These are phyloP conservation scores for Dendrolimus pini DNA, from an alignment of 2,888 invertebrate genomes.

Conservation along the genomic window DNA sequence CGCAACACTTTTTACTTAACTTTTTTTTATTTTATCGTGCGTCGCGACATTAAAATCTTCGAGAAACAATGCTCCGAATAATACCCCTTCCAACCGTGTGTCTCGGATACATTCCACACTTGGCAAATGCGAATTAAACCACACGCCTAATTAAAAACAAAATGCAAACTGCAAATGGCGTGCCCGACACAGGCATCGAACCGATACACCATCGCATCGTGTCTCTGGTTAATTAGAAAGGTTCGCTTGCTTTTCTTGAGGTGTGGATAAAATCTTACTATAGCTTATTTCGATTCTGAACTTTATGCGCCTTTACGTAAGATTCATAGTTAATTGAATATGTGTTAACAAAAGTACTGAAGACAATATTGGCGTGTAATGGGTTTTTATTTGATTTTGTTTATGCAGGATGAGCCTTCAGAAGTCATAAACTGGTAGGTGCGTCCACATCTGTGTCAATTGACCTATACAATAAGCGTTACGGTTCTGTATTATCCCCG, in stretches of 20 bases:
- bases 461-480: no score
- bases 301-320: background rate
- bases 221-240: conserved; percentile 24
- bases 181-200: conserved; percentile 21
- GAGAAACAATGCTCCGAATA: background rate
- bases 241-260: background rate
- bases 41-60: no score
- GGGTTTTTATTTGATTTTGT: no score
- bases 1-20: no score
- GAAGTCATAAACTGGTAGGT: no score
- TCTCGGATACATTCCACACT: background rate
- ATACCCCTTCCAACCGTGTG: background rate
- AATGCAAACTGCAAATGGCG: conserved; percentile 12
- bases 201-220: conserved; percentile 20
- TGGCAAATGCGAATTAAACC: background rate
- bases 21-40: no score
- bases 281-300: background rate
- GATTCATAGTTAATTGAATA: no score
- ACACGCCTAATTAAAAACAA: conserved; percentile 5
- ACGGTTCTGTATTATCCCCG: no score
- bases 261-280: background rate
- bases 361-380: no score
- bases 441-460: no score
- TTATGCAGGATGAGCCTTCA: no score
- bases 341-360: no score